Percentiles rank a stretch among this genome's conserved stretches.
These are phyloP conservation scores for Pocillopora damicornis DNA, from an alignment of 64 coral and sea anemone genomes.

Conservation along the genomic window DNA sequence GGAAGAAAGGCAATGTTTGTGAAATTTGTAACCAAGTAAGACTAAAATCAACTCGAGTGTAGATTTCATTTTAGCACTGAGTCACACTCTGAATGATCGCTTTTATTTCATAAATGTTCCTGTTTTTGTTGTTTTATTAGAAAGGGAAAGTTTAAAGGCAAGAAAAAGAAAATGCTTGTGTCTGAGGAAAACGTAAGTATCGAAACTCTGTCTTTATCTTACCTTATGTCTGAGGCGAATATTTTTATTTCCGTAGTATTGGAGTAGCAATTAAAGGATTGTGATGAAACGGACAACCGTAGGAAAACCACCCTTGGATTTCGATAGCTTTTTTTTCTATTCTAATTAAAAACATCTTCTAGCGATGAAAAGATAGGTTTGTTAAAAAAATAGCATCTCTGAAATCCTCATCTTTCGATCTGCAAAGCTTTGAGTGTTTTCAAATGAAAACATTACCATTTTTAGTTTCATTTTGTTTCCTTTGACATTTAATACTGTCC, in stretches of 20 bases:
- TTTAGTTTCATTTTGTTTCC: not conserved
- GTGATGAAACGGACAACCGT: not conserved
- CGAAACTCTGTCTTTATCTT: not conserved
- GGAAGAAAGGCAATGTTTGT: not conserved
- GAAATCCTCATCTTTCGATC: not conserved
- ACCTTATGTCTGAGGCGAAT: too few relatives aligned
- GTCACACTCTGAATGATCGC: not conserved
- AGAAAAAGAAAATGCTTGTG: conserved; percentile 14
- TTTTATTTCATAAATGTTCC: too few relatives aligned
- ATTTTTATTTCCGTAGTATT: not conserved
- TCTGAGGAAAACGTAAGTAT: conserved; percentile 26
- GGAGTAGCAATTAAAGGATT: not conserved
- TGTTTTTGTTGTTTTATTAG: not conserved
- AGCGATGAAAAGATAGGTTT: too few relatives aligned
- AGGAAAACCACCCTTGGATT: not conserved
- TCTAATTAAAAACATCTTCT: not conserved
- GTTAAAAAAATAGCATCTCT: not conserved
- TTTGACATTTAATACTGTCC: not conserved
- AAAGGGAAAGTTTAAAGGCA: conserved; percentile 44
- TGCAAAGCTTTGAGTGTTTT: not conserved
- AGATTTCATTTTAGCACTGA: not conserved
- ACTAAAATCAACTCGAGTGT: not conserved
- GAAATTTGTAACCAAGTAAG: not conserved
- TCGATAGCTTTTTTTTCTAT: not conserved
- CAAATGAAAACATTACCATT: not conserved